Evolutionary conservation across 2,888 invertebrate genomes (phyloP).

Genomic region (Corythucha ciliata): DNA sequence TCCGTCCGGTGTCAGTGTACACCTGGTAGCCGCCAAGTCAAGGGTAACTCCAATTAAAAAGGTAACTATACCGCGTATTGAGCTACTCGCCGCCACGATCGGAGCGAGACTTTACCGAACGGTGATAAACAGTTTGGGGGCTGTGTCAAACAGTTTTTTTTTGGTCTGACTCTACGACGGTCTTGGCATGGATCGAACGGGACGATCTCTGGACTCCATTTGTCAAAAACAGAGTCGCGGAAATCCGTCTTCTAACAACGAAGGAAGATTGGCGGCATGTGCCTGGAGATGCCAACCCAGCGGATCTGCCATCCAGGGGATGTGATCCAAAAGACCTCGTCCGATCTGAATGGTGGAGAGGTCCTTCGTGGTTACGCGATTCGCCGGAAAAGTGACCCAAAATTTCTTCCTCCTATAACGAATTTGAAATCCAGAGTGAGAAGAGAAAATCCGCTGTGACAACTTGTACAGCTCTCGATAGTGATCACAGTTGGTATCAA

Average conservation of each 20-base stretch:
- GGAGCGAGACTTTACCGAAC: conserved; percentile 32
- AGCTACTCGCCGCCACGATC: conserved; percentile 37
- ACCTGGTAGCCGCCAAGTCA: conserved; percentile 35
- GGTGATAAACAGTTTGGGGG: too few relatives aligned
- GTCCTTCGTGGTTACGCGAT: conserved; percentile 39
- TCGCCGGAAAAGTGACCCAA: conserved; percentile 37
- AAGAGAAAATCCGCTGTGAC: conserved; percentile 3
- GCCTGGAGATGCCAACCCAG: conserved; percentile 36
- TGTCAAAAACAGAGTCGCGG: conserved; percentile 9
- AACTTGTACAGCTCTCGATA: neutral
- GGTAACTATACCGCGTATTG: conserved; percentile 38
- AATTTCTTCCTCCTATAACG: neutral
- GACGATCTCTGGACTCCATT: conserved; percentile 33
- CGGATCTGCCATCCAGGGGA: conserved; percentile 30
- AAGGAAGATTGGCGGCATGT: conserved; percentile 35
- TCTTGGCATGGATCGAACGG: conserved; percentile 35
- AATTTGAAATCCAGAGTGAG: conserved; percentile 12
- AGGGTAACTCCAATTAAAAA: conserved; percentile 35
- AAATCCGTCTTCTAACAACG: conserved; percentile 27
- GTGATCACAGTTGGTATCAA: too few relatives aligned
- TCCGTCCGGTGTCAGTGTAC: conserved; percentile 25
- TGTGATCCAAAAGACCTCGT: conserved; percentile 34
- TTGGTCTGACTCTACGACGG: conserved; percentile 37
- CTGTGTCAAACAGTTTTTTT: too few relatives aligned
- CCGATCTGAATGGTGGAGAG: conserved; percentile 38